Percentiles rank a stretch among this genome's conserved stretches.
Evolutionary conservation across 2,888 invertebrate genomes (phyloP).

Genomic region (Brenthis ino): DNA sequence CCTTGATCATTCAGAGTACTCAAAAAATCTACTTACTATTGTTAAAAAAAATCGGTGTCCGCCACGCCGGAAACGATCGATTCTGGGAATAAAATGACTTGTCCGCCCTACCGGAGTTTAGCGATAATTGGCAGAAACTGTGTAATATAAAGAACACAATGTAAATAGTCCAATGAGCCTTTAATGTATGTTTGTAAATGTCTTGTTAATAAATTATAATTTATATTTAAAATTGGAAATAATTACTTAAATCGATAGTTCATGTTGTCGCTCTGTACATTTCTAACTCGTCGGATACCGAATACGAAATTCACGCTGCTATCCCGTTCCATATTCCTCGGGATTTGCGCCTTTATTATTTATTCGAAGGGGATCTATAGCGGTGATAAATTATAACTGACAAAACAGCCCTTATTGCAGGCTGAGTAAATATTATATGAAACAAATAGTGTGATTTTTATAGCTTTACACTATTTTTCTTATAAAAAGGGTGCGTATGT

Average conservation of each 20-base stretch:
- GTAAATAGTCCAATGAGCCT: too few species aligned
- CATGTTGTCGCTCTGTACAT: slow-evolving; percentile 32
- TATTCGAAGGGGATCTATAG: slow-evolving; percentile 37
- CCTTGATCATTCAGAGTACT: too few species aligned
- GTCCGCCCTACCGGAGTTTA: too few species aligned
- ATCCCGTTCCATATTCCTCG: slow-evolving; percentile 48
- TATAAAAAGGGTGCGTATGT: background rate
- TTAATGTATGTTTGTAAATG: too few species aligned
- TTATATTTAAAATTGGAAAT: background rate
- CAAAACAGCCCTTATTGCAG: slow-evolving; percentile 12
- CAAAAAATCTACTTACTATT: too few species aligned
- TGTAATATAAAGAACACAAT: too few species aligned
- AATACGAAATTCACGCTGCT: slow-evolving; percentile 49
- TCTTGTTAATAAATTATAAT: background rate
- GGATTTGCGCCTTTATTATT: slow-evolving; percentile 47
- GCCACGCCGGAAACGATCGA: too few species aligned
- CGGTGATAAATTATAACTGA: slow-evolving; percentile 41
- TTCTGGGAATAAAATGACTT: too few species aligned
- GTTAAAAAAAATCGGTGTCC: too few species aligned
- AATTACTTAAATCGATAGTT: slow-evolving; percentile 9
- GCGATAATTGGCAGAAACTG: too few species aligned
- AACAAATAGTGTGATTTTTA: slow-evolving; percentile 1
- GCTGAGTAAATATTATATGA: background rate
- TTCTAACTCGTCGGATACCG: slow-evolving; percentile 42
- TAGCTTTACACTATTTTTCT: background rate